Conservation (phyloP, 1,140 invertebrate genomes). For the Ceratina calcarata region DNA sequence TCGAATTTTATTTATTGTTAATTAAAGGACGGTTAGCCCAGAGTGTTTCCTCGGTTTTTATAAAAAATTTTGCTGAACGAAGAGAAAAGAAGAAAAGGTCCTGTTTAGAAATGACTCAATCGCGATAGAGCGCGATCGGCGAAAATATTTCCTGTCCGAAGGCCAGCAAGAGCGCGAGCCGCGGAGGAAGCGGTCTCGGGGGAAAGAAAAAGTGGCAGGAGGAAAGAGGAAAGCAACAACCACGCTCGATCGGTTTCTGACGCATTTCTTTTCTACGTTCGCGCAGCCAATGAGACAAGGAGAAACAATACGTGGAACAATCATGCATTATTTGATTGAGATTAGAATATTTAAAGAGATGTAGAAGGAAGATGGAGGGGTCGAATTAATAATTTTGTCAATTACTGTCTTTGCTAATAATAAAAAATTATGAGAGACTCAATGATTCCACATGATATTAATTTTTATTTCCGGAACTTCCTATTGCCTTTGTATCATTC, state of each 20-base stretch:
- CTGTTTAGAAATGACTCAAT: slow-evolving; percentile 61
- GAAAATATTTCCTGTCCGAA: slow-evolving; percentile 68
- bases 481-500: not conserved
- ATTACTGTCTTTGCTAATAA: too few species aligned
- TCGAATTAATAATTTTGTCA: too few species aligned
- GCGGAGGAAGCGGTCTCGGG: slow-evolving; percentile 63
- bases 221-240: slow-evolving; percentile 63
- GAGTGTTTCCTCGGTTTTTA: not conserved
- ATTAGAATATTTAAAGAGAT: too few species aligned
- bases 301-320: slow-evolving; percentile 49
- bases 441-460: not conserved
- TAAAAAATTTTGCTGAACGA: slow-evolving; percentile 12
- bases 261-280: slow-evolving; percentile 40
- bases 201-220: slow-evolving; percentile 40
- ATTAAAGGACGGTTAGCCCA: not conserved
- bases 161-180: slow-evolving; percentile 71
- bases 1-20: not conserved
- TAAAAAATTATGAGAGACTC: too few species aligned
- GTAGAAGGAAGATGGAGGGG: too few species aligned
- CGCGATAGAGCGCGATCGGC: slow-evolving; percentile 54
- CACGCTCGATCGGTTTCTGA: not conserved
- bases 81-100: slow-evolving; percentile 10
- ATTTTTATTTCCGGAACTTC: slow-evolving; percentile 5
- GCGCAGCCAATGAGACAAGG: not conserved
- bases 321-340: too few species aligned